phyloP scores from a whole-genome alignment of 2,888 invertebrate genomes.

The Horisme vitalbata region DNA sequence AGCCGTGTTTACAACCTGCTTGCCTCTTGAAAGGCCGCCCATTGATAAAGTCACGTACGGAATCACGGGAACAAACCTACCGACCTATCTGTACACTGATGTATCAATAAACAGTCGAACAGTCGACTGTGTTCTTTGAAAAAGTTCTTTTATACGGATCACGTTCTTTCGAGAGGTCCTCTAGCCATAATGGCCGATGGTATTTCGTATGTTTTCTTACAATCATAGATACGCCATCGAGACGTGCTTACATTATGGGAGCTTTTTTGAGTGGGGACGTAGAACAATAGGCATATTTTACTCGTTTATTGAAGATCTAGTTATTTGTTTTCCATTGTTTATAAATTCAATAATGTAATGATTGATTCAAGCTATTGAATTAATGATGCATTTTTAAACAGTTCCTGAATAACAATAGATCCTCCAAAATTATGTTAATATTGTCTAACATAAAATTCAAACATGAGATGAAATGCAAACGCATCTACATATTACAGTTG shows the following conservation, averaged over 20 bases:
- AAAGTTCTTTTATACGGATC: constrained; percentile 63
- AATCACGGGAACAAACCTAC: constrained; percentile 42
- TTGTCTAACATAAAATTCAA: too few relatives aligned
- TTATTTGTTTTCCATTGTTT: not conserved
- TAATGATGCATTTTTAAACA: too few relatives aligned
- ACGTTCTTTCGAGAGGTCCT: constrained; percentile 76
- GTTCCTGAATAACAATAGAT: too few relatives aligned
- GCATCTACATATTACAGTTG: too few relatives aligned
- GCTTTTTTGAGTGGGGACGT: constrained; percentile 34
- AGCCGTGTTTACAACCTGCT: constrained; percentile 78
- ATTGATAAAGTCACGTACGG: constrained; percentile 73
- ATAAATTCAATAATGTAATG: too few relatives aligned
- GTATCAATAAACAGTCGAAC: constrained; percentile 62
- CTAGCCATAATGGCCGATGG: constrained; percentile 57
- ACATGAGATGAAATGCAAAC: too few relatives aligned
- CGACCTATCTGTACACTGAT: constrained; percentile 53
- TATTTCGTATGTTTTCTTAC: constrained; percentile 69
- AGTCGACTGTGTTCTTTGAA: constrained; percentile 46
- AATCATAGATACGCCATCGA: constrained; percentile 53
- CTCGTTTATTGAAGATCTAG: too few relatives aligned
- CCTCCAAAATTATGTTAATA: too few relatives aligned
- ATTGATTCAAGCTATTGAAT: not conserved
- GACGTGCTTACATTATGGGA: constrained; percentile 47
- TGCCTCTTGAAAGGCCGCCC: constrained; percentile 57
- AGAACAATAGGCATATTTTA: too few relatives aligned